Evolutionary conservation across 2,113 vertebrate genomes (phyloP).

Genomic region (Cyanoramphus novaezelandiae): DNA sequence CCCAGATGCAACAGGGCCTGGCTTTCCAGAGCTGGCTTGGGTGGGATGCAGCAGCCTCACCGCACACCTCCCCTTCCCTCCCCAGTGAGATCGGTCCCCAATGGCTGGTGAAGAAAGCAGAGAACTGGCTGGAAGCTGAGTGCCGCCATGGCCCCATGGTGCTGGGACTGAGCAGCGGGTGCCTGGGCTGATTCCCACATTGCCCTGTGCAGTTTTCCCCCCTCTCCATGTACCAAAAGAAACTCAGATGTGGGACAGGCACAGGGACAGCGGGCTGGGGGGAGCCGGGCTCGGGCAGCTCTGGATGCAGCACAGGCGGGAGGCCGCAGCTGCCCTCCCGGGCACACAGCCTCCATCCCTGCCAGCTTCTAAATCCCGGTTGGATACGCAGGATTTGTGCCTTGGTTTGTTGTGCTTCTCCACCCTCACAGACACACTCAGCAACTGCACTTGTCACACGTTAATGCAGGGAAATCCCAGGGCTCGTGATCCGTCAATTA

Average conservation of each 20-base stretch:
- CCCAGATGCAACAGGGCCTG: background rate
- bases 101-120: accelerated
- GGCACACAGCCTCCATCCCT: background rate
- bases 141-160: background rate
- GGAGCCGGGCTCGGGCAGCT: background rate
- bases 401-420: background rate
- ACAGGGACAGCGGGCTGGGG: background rate
- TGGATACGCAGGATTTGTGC: background rate
- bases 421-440: background rate
- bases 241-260: background rate
- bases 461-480: conserved; percentile 25
- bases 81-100: background rate
- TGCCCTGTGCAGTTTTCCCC: background rate
- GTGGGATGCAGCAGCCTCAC: background rate
- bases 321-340: background rate
- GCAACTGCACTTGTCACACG: background rate
- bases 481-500: background rate
- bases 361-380: background rate
- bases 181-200: background rate
- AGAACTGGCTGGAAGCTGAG: background rate
- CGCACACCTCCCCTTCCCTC: background rate
- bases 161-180: background rate
- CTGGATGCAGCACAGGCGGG: background rate
- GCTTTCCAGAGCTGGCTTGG: background rate
- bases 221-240: background rate